Evolutionary conservation across 2,797 vertebrate genomes (phyloP).

Genomic region (Salarias fasciatus): DNA sequence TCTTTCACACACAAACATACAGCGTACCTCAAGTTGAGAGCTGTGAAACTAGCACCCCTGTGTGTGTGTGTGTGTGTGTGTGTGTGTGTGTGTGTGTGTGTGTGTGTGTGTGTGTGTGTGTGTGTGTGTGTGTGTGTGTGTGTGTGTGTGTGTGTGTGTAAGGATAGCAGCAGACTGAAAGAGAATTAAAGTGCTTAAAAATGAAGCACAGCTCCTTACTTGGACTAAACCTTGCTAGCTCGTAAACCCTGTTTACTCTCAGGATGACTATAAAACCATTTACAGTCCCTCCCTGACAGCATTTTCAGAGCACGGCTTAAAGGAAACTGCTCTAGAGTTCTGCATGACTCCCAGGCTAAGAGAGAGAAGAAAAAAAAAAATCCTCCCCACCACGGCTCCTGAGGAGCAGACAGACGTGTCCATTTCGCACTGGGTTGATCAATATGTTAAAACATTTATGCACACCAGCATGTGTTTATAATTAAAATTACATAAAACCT

Average conservation of each 20-base stretch:
- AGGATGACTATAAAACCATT: constrained; percentile 65
- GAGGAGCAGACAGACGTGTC: constrained; percentile 31
- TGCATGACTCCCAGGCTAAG: constrained; percentile 25
- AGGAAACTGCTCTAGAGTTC: constrained; percentile 32
- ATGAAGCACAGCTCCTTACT: constrained; percentile 47
- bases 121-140: too few relatives aligned
- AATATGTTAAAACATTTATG: constrained; percentile 74
- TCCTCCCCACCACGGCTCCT: constrained; percentile 20
- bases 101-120: too few relatives aligned
- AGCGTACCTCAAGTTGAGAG: constrained; percentile 17
- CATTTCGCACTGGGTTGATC: constrained; percentile 46
- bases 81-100: too few relatives aligned
- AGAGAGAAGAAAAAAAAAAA: constrained; percentile 15
- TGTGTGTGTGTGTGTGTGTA: too few relatives aligned
- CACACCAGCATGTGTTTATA: constrained; percentile 59
- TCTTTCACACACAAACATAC: constrained; percentile 15
- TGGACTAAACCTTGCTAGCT: constrained; percentile 51
- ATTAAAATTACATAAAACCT: constrained; percentile 72
- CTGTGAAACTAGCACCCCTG: constrained; percentile 28
- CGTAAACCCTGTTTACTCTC: constrained; percentile 73
- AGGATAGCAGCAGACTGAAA: constrained; percentile 29
- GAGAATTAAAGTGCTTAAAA: constrained; percentile 44
- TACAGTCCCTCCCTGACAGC: constrained; percentile 47
- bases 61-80: constrained; percentile 7
- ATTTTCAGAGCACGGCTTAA: constrained; percentile 29